Percentiles rank a stretch among this genome's conserved stretches.
These are phyloP conservation scores for Bombycilla garrulus DNA, from an alignment of 2,113 vertebrate genomes.

Conservation along the genomic window DNA sequence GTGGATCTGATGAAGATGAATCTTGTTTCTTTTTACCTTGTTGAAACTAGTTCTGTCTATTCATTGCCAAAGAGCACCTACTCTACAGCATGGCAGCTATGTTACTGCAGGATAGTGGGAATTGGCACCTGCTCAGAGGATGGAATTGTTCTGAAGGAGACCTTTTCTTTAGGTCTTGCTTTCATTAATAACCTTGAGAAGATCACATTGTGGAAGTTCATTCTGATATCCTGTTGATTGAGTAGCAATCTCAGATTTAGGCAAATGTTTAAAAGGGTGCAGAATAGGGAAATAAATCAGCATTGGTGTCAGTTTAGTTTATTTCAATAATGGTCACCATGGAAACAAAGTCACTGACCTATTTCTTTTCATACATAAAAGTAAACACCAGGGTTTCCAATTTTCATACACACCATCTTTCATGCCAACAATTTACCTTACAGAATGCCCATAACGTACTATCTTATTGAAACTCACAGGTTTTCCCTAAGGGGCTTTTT, in stretches of 20 bases:
- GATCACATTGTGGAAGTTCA: not conserved
- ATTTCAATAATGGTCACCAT: slow-evolving; percentile 73
- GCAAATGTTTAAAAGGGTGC: slow-evolving; percentile 21
- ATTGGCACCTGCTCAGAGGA: not conserved
- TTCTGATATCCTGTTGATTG: slow-evolving; percentile 10
- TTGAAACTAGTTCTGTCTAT: not conserved
- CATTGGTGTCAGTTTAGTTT: slow-evolving; percentile 66
- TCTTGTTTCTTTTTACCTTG: not conserved
- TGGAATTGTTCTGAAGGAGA: not conserved
- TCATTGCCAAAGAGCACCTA: not conserved
- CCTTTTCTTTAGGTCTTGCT: not conserved
- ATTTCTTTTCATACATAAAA: slow-evolving; percentile 65
- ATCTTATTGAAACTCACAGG: not conserved
- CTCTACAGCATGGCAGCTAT: not conserved
- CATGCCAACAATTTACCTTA: not conserved
- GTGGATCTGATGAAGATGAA: not conserved
- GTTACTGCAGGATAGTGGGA: not conserved
- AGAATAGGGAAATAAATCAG: slow-evolving; percentile 53
- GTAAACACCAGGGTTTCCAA: slow-evolving; percentile 60
- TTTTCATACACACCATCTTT: slow-evolving; percentile 30
- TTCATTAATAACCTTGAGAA: not conserved
- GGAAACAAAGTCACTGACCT: slow-evolving; percentile 75
- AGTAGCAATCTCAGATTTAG: slow-evolving; percentile 1
- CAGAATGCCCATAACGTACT: not conserved
- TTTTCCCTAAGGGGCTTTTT: not conserved